phyloP scores from a whole-genome alignment of 2,797 vertebrate species.

The Anguilla pacifica region DNA sequence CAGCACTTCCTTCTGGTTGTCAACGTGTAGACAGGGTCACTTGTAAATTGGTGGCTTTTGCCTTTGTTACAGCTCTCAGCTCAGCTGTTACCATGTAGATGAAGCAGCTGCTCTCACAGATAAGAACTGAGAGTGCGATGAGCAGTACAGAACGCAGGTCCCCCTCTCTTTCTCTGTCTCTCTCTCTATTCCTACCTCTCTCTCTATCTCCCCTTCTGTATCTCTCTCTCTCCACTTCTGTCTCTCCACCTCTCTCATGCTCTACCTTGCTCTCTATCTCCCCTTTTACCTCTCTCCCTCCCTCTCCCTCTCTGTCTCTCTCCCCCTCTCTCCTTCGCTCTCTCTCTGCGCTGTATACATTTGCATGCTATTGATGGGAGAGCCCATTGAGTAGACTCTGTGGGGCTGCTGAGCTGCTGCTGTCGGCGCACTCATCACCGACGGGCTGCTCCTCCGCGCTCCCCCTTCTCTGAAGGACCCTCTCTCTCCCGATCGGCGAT shows the following conservation, averaged over 20 bases:
- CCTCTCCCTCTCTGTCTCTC: not conserved
- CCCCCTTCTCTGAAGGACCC: not conserved
- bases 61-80: constrained; percentile 23
- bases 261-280: not conserved
- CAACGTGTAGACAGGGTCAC: constrained; percentile 11
- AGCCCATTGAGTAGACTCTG: constrained; percentile 21
- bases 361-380: constrained; percentile 37
- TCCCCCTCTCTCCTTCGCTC: constrained; percentile 38
- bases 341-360: constrained; percentile 27
- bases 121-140: constrained; percentile 49
- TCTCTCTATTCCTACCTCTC: constrained; percentile 28
- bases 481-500: not conserved
- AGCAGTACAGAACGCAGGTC: constrained; percentile 50
- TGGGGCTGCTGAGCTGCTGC: constrained; percentile 24
- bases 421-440: not conserved
- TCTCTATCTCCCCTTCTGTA: not conserved
- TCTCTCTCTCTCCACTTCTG: not conserved
- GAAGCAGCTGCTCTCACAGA: constrained; percentile 54
- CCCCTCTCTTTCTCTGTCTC: constrained; percentile 21
- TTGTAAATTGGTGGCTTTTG: not conserved
- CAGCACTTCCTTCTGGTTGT: not conserved
- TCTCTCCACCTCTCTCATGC: not conserved
- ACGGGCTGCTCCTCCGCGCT: constrained; percentile 24
- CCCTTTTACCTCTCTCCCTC: not conserved
- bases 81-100: constrained; percentile 54